Conservation (phyloP, 1,140 invertebrate species). For the Schlechtendalia chinensis region DNA sequence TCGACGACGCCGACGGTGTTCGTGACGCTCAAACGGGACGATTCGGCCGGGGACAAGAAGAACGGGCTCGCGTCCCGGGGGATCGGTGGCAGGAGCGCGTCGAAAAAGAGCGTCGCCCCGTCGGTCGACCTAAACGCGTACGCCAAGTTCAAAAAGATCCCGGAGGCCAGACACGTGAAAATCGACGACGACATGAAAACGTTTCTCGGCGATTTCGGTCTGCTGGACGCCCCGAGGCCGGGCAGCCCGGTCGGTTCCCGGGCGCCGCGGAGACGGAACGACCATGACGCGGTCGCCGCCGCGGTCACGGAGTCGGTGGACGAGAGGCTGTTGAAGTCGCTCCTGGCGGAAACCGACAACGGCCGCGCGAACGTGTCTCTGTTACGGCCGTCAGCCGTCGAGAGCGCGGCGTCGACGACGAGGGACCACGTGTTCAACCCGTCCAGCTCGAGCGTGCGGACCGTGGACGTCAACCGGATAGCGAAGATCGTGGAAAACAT, state of each 20-base stretch:
- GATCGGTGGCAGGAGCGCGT: too few relatives aligned
- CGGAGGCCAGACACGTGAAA: slow-evolving; percentile 55
- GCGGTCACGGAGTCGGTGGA: slow-evolving; percentile 2
- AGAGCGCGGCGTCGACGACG: slow-evolving; percentile 43
- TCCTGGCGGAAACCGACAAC: slow-evolving; percentile 31
- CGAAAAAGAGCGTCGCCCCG: slow-evolving; percentile 52
- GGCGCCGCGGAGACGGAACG: not conserved
- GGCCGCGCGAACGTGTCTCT: slow-evolving; percentile 59
- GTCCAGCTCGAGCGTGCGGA: slow-evolving; percentile 54
- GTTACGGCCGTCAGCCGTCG: slow-evolving; percentile 11
- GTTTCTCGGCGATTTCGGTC: slow-evolving; percentile 62
- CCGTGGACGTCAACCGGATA: slow-evolving; percentile 57
- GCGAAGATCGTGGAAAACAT: slow-evolving; percentile 58
- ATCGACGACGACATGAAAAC: slow-evolving; percentile 60
- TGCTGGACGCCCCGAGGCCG: slow-evolving; percentile 54
- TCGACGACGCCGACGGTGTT: slow-evolving; percentile 4
- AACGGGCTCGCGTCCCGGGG: not conserved
- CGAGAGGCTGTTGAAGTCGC: not conserved
- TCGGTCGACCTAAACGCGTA: slow-evolving; percentile 58
- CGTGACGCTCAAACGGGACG: not conserved
- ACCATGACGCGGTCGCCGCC: not conserved
- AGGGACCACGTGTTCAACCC: slow-evolving; percentile 59
- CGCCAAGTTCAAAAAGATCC: slow-evolving; percentile 63
- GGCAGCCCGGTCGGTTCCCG: not conserved
- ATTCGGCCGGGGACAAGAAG: not conserved